Conservation (phyloP, 2,113 vertebrate genomes). For the Rhinolophus ferrumequinum region DNA sequence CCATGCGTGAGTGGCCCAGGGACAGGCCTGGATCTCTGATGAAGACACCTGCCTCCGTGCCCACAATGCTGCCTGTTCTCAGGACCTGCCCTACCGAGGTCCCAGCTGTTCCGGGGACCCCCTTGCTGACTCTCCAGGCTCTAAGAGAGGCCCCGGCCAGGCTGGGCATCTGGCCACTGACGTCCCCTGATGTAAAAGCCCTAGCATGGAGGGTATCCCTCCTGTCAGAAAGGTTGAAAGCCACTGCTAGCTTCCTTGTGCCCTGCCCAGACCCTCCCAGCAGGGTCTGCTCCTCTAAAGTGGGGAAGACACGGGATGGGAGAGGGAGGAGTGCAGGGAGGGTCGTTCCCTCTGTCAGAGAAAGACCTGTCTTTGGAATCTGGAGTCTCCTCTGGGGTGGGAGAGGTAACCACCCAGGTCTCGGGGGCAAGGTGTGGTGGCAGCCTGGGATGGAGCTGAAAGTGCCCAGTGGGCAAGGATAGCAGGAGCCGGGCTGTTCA, state of each 20-base stretch:
- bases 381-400: background rate
- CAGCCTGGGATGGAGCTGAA: background rate
- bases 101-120: background rate
- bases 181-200: background rate
- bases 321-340: background rate
- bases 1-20: constrained; percentile 87
- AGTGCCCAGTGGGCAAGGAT: background rate
- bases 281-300: background rate
- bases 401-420: background rate
- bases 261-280: background rate
- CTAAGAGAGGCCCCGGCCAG: background rate
- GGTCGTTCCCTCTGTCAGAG: background rate
- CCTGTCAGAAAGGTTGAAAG: background rate
- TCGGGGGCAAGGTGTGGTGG: background rate
- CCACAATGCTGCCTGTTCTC: constrained; percentile 44
- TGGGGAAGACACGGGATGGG: background rate
- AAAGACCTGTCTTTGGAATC: background rate
- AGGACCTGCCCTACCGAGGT: constrained; percentile 35
- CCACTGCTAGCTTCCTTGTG: background rate
- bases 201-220: background rate
- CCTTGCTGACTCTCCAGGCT: constrained; percentile 12
- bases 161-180: background rate
- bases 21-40: constrained; percentile 38
- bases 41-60: constrained; percentile 43
- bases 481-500: background rate